Evolutionary conservation across 2,797 vertebrate genomes (phyloP), one percentile per base, ranked within the genome.

Genomic region (Tragopan temminckii): DNA sequence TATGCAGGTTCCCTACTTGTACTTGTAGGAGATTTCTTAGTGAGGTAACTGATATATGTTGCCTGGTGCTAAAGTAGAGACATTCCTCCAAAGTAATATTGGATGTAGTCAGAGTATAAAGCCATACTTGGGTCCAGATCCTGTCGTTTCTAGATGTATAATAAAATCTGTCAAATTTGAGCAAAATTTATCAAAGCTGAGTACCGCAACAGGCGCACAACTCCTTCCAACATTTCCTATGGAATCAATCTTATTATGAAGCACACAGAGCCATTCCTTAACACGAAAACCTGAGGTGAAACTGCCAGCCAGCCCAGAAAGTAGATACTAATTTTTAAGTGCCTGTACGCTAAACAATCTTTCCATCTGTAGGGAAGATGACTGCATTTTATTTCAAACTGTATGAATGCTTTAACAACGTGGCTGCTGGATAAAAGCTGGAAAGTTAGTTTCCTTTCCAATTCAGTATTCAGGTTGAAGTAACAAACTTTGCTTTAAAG

Each of bases 221-320:
- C 31, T 66, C 33, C 35, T 55, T 82, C 38, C 59, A 53, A 8
- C 1, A 1, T 40, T 68, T 85, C 31, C 12, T 85, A 4, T 23
- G 31, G 15, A 84, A 58, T 31, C 55, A 25, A 25, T 71, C 19
- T 31, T 7, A 40, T 33, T 52, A 55, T 31, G 64, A 76, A 79
- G 17, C 23, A 76, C 35, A 45, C 0, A 0, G 5, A 68, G 19
- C 46, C 14, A 27, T 9, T 36, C 36, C 7, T 53, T 17, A 84
- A 24, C 17, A 9, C 23, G 20, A 69, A 69, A 67, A 45, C 11
- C 8, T 46, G 5, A 5, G 4, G 2, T 2, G 2, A 76, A 89
- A 62, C 18, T 33, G 13, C 7, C 19, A 85, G 1, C 1, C 29
- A 9, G 33, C 2, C 13, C 12, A 46, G 19, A 13, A 58, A 80